Evolutionary conservation across 2,113 vertebrate species (phyloP).

Genomic region (Nerophis ophidion): DNA sequence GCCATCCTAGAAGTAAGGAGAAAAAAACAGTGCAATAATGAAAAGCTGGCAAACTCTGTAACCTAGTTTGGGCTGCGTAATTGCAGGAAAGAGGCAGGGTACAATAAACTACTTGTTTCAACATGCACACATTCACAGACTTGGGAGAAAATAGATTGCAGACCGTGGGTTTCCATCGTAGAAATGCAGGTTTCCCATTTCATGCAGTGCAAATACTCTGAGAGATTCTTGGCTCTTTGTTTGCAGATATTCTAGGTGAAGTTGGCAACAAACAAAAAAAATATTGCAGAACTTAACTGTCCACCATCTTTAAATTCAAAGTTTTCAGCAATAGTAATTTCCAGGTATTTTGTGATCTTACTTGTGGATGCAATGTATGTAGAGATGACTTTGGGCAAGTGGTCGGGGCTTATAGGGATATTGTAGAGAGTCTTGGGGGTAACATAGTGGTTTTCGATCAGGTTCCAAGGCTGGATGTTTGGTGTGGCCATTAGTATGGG

Average conservation of each 20-base stretch:
- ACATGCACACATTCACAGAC: neutral
- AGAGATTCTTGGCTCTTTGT: slow-evolving; percentile 73
- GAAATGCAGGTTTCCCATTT: slow-evolving; percentile 85
- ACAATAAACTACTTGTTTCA: slow-evolving; percentile 1
- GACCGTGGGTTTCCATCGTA: slow-evolving; percentile 82
- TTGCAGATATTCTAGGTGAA: slow-evolving; percentile 76
- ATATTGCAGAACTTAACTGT: neutral
- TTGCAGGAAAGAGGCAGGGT: slow-evolving; percentile 1
- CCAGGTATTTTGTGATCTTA: slow-evolving; percentile 57
- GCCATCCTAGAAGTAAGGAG: slow-evolving; percentile 71
- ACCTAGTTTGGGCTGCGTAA: neutral
- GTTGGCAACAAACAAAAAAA: slow-evolving; percentile 5
- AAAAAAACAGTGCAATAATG: neutral
- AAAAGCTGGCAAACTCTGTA: neutral
- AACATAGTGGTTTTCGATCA: slow-evolving; percentile 75
- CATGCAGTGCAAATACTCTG: slow-evolving; percentile 80
- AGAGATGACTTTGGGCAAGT: slow-evolving; percentile 71
- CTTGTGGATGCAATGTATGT: slow-evolving; percentile 81
- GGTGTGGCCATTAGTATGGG: slow-evolving; percentile 48
- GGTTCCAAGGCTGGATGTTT: slow-evolving; percentile 65
- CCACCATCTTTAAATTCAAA: neutral
- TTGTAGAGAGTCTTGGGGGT: slow-evolving; percentile 68
- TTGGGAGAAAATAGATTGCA: slow-evolving; percentile 5
- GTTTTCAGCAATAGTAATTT: neutral
- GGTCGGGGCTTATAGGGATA: slow-evolving; percentile 69